Evolutionary conservation across 2,888 invertebrate genomes (phyloP).

Genomic region (Drosophila nr. perissopoda): DNA sequence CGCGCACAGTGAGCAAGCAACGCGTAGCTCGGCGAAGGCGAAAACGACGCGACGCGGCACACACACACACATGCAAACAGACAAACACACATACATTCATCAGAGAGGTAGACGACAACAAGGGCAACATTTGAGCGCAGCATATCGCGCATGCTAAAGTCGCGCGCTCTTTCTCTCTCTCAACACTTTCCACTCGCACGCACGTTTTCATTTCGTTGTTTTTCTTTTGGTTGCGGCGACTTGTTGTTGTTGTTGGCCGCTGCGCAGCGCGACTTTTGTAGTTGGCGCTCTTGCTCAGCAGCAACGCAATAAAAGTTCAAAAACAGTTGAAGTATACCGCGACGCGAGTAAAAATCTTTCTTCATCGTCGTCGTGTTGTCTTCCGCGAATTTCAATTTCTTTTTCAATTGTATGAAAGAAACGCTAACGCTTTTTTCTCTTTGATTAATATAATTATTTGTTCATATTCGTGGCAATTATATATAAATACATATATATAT

Average conservation of each 20-base stretch:
- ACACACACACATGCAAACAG: constrained; percentile 7
- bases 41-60: constrained; percentile 55
- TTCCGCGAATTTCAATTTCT: constrained; percentile 73
- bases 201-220: constrained; percentile 56
- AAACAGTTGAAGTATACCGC: constrained; percentile 81
- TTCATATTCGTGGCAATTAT: constrained; percentile 38
- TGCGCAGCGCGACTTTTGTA: constrained; percentile 66
- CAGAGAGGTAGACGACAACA: constrained; percentile 28
- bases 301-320: constrained; percentile 81
- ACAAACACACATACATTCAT: constrained; percentile 34
- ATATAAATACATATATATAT: constrained; percentile 1
- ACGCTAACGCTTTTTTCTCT: constrained; percentile 50
- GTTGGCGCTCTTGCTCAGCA: constrained; percentile 77
- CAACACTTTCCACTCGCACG: constrained; percentile 52
- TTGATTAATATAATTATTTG: constrained; percentile 45
- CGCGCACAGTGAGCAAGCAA: constrained; percentile 41
- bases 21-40: constrained; percentile 45
- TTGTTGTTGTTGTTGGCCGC: constrained; percentile 66
- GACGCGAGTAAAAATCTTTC: constrained; percentile 82
- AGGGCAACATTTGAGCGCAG: constrained; percentile 49
- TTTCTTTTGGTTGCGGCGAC: constrained; percentile 39
- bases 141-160: constrained; percentile 30
- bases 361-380: constrained; percentile 70
- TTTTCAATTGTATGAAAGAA: constrained; percentile 56
- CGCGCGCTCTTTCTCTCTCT: constrained; percentile 31